phyloP scores from a whole-genome alignment of 2,113 vertebrate species.

The Poeciliopsis occidentalis region DNA sequence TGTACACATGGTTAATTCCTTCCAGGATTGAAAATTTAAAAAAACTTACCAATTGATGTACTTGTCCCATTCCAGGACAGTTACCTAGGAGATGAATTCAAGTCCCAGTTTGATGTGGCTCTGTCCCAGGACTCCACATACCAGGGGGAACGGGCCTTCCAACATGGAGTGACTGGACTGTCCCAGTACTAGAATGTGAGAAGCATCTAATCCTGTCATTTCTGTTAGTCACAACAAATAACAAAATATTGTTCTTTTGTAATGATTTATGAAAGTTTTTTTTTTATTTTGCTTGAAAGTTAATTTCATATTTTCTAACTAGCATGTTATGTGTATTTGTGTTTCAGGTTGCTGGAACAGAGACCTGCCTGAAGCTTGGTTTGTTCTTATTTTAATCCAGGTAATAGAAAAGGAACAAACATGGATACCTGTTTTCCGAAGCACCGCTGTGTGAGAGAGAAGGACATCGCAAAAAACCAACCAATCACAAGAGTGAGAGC shows the following conservation, averaged over 20 bases:
- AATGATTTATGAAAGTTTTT: too few species aligned
- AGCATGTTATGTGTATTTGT: not conserved
- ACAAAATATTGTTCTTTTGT: too few species aligned
- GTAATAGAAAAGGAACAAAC: slow-evolving; percentile 95
- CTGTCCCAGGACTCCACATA: slow-evolving; percentile 99
- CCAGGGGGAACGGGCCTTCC: slow-evolving; percentile 98
- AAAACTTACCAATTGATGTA: too few species aligned
- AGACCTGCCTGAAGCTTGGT: slow-evolving; percentile 94
- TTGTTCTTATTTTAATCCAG: slow-evolving; percentile 98
- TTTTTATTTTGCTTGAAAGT: too few species aligned
- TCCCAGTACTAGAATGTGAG: slow-evolving; percentile 99
- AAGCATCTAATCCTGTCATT: not conserved
- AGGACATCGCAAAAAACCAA: too few species aligned
- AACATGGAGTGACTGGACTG: slow-evolving; percentile 97
- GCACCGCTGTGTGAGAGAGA: slow-evolving; percentile 92
- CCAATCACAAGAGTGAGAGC: too few species aligned
- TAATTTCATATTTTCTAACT: not conserved
- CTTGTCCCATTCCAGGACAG: slow-evolving; percentile 85
- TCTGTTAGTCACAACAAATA: too few species aligned
- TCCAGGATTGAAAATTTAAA: not conserved
- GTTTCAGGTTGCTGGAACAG: slow-evolving; percentile 83
- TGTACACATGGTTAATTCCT: not conserved
- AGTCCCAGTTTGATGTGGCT: slow-evolving; percentile 98
- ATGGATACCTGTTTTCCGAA: slow-evolving; percentile 99
- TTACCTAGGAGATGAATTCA: slow-evolving; percentile 99